Evolutionary conservation across 2,113 vertebrate genomes (phyloP), one percentile per base, ranked within the genome.

Genomic region (Caretta caretta): DNA sequence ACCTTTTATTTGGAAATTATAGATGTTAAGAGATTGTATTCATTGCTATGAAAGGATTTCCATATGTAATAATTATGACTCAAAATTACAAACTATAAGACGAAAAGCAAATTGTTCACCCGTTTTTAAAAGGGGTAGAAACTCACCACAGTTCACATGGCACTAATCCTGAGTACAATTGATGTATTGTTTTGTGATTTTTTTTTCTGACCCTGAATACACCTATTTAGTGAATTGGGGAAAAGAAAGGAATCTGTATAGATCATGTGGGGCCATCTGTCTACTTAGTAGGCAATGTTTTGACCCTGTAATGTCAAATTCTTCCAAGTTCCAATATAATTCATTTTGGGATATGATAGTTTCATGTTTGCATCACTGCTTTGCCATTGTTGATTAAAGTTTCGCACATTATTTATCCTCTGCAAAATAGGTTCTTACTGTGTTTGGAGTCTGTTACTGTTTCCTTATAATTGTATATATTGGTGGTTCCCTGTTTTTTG

Each of bases 391-490:
- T 29, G 62, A 92, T 80, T 75, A 83, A 16, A 22, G 22, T 92
- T 94, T 91, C 19, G 42, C 25, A 38, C 72, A 42, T 35, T 89
- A 46, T 5, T 69, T 69, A 69, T 25, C 10, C 42, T 76, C 42
- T 25, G 38, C 72, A 42, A 25, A 76, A 42, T 38, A 42, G 5
- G 11, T 12, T 57, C 29, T 56, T 31, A 29, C 20, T 83, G 69
- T 93, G 93, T 90, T 46, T 31, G 69, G 91, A 19, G 54, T 54
- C 19, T 12, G 38, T 46, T 78, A 93, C 90, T 87, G 90, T 97
- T 97, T 96, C 95, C 93, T 93, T 97, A 93, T 93, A 90, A 82
- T 87, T 93, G 31, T 88, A 85, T 1, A 1, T 84, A 88, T 92
- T 90, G 92, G 72, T 88, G 72, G 3, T 11, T 76, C 38, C 69